phyloP scores from a whole-genome alignment of 2,113 vertebrate species.

The Orientallactaga bullata region DNA sequence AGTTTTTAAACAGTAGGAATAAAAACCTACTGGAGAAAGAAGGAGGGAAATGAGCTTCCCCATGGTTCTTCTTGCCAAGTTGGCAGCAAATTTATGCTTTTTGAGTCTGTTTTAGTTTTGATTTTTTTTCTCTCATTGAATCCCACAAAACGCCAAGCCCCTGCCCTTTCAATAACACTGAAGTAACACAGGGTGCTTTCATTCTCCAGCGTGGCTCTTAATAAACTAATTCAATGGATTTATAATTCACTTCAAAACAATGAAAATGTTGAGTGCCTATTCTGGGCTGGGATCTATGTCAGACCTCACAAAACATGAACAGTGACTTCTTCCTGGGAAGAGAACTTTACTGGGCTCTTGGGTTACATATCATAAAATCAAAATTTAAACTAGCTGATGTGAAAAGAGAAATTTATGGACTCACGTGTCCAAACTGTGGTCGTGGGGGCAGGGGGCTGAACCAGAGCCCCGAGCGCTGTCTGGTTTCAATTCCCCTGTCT shows the following conservation, averaged over 20 bases:
- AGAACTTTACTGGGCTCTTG: conserved; percentile 6
- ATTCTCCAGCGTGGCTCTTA: conserved; percentile 26
- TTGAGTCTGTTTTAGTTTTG: conserved; percentile 14
- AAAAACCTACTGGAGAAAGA: background rate
- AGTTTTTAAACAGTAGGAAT: conserved; percentile 15
- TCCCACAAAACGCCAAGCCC: conserved; percentile 20
- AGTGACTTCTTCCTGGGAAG: background rate
- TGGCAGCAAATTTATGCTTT: conserved; percentile 5
- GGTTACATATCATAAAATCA: background rate
- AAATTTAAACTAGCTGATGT: conserved; percentile 16
- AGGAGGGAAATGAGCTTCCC: background rate
- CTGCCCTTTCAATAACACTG: background rate
- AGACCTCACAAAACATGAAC: conserved; percentile 19
- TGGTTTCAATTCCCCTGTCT: background rate
- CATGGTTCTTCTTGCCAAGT: conserved; percentile 27
- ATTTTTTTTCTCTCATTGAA: conserved; percentile 7
- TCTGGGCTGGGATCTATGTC: background rate
- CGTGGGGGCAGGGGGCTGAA: background rate
- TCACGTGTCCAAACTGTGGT: background rate
- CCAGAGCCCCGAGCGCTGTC: background rate
- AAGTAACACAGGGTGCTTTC: background rate
- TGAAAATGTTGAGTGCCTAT: background rate
- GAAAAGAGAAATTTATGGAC: background rate
- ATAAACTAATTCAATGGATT: conserved; percentile 28
- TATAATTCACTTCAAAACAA: conserved; percentile 38